Evolutionary conservation across 2,797 vertebrate species (phyloP).

Genomic region (Characodon lateralis): DNA sequence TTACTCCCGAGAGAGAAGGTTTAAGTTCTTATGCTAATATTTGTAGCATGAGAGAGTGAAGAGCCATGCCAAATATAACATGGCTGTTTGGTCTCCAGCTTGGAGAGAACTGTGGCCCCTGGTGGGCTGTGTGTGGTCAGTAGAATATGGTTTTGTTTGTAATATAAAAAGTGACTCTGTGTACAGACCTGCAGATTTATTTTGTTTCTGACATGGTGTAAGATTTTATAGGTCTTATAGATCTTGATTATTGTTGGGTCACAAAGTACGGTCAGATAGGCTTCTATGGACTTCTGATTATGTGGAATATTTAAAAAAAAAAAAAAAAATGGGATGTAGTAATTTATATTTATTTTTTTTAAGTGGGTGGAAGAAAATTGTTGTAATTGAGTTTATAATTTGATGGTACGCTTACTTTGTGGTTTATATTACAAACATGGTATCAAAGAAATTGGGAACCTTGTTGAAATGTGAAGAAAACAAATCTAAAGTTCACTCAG

Average conservation of each 20-base stretch:
- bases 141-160: constrained; percentile 62
- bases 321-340: constrained; percentile 37
- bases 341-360: constrained; percentile 74
- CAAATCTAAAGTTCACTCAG: neutral
- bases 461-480: neutral
- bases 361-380: constrained; percentile 26
- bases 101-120: constrained; percentile 86
- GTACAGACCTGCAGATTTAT: constrained; percentile 72
- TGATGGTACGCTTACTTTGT: constrained; percentile 24
- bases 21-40: constrained; percentile 70
- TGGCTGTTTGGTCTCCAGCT: constrained; percentile 79
- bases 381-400: constrained; percentile 19
- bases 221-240: constrained; percentile 85
- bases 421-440: constrained; percentile 5
- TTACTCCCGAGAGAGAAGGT: constrained; percentile 52
- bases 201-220: constrained; percentile 70
- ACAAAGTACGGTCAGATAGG: constrained; percentile 58
- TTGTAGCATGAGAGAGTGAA: constrained; percentile 73
- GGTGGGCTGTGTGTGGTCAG: constrained; percentile 79
- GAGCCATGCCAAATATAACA: constrained; percentile 77
- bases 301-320: constrained; percentile 74
- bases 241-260: constrained; percentile 73
- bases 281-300: constrained; percentile 57
- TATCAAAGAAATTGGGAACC: neutral
- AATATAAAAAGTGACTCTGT: constrained; percentile 63